Base-by-base conservation (phyloP, 1,140 invertebrate genomes). In the Phymastichus coffea region DNA sequence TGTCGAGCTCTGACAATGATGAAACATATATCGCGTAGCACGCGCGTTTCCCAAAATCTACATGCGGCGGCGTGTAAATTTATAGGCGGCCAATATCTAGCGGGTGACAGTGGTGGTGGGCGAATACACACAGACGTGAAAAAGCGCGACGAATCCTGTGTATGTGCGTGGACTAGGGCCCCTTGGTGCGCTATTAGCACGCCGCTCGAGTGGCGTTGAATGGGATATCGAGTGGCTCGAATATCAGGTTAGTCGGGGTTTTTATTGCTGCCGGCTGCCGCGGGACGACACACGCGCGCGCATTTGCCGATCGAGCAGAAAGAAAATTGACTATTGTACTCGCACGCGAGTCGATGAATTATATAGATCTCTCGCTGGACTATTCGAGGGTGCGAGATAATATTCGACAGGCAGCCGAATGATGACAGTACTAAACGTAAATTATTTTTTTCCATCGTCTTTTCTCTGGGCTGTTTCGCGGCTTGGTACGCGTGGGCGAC, bases 231-330 rank as follows among this genome's bases (percentile, higher is more conserved):
- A 20, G 20, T 4, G 20, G 17, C 40, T 7, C 47, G 58, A 43
- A 33, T 48, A 33, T 55, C 59, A 51, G 59, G 59, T 55, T 49
- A 22, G 33, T 22, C 25, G 14, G 49, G 40, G 19, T 35, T 61
- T 61, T 61, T 61, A 61, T 56, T 49, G 26, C 26, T 37, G 33
- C 19, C 56, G 56, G 47, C 56, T 51, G 56, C 8, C 14, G 9
- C 17, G 9, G 12, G 26, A 25, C 57, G 51, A 60, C 49, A 46
- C 43, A 48, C 28, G 6, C 12, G 28, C 6, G 28, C 12, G 28
- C 59, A 61, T 61, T 61, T 55, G 52, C 59, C 59, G 59, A 61
- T 61, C 52, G 52, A 51, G 59, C 59, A 61, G 59, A 61, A 61
- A 61, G 44, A 54, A 54, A 54, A 60, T 54, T 60, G 51, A 60